Evolutionary conservation across 2,888 invertebrate genomes (phyloP).

Genomic region (Hirtodrosophila alboralis): DNA sequence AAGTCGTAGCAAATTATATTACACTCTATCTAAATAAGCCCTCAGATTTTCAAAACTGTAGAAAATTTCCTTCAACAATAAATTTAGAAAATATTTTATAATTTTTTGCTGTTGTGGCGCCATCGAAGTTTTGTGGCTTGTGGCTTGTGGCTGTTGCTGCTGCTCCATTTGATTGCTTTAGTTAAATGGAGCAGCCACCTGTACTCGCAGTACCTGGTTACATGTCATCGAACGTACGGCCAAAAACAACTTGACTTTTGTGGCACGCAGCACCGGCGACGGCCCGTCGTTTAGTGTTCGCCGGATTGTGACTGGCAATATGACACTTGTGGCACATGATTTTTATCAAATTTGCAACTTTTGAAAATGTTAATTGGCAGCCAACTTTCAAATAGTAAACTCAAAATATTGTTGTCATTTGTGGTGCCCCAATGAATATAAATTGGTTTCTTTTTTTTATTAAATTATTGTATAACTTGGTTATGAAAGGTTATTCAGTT

Average conservation of each 20-base stretch:
- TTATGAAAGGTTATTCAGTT: too few species aligned
- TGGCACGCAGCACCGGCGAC: slow-evolving; percentile 44
- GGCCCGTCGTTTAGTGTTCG: slow-evolving; percentile 24
- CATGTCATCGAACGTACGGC: slow-evolving; percentile 19
- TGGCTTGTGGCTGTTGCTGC: slow-evolving; percentile 1
- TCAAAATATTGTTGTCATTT: slow-evolving; percentile 20
- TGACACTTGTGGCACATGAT: slow-evolving; percentile 58
- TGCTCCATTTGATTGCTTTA: slow-evolving; percentile 22
- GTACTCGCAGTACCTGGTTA: too few species aligned
- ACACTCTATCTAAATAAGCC: too few species aligned
- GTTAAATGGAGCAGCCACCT: slow-evolving; percentile 39
- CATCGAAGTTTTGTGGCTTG: slow-evolving; percentile 6
- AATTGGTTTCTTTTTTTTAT: too few species aligned
- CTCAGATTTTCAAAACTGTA: too few species aligned
- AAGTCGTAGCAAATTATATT: too few species aligned
- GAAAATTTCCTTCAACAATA: too few species aligned
- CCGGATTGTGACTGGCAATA: slow-evolving; percentile 48
- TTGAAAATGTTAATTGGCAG: slow-evolving; percentile 64
- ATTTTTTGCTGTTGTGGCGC: neutral
- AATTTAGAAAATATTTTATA: too few species aligned
- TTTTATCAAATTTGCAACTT: slow-evolving; percentile 50
- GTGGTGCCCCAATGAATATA: neutral
- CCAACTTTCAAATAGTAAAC: slow-evolving; percentile 53
- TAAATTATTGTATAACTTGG: too few species aligned
- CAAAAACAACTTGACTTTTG: slow-evolving; percentile 40